phyloP scores from a whole-genome alignment of 2,797 vertebrate genomes.

The Lepilemur septentrionalis region DNA sequence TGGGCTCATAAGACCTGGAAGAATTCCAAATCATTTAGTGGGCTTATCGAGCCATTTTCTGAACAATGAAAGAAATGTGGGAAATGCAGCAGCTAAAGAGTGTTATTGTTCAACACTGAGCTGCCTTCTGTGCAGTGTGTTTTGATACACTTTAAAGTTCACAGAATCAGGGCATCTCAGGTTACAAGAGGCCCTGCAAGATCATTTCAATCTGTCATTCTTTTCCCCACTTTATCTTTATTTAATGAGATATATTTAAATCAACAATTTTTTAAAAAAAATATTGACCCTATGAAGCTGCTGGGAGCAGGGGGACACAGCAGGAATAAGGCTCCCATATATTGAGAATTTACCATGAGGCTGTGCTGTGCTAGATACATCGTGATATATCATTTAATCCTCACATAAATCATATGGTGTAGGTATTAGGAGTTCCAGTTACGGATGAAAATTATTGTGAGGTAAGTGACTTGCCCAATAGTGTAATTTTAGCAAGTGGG shows the following conservation, averaged over 20 bases:
- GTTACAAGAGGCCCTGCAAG: not conserved
- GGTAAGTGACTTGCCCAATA: not conserved
- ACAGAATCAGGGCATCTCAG: not conserved
- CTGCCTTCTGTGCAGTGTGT: not conserved
- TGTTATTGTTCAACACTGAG: not conserved
- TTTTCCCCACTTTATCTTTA: not conserved
- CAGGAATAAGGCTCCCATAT: too few species aligned
- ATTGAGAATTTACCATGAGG: not conserved
- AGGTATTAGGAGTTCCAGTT: not conserved
- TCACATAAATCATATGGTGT: not conserved
- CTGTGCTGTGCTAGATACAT: not conserved
- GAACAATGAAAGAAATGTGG: conserved; percentile 79
- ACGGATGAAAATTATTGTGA: not conserved
- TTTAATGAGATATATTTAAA: not conserved
- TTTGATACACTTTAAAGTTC: not conserved
- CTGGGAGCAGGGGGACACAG: not conserved
- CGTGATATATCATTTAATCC: not conserved
- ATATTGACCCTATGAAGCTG: not conserved
- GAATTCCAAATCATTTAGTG: conserved; percentile 70
- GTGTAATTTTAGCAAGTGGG: not conserved
- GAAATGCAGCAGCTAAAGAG: conserved; percentile 65
- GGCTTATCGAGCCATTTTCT: conserved; percentile 67
- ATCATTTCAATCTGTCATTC: not conserved
- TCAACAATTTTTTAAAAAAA: not conserved
- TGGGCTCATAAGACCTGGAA: conserved; percentile 72